Base-by-base conservation (phyloP, 2,113 vertebrate species). In the Coptodon rendalli region DNA sequence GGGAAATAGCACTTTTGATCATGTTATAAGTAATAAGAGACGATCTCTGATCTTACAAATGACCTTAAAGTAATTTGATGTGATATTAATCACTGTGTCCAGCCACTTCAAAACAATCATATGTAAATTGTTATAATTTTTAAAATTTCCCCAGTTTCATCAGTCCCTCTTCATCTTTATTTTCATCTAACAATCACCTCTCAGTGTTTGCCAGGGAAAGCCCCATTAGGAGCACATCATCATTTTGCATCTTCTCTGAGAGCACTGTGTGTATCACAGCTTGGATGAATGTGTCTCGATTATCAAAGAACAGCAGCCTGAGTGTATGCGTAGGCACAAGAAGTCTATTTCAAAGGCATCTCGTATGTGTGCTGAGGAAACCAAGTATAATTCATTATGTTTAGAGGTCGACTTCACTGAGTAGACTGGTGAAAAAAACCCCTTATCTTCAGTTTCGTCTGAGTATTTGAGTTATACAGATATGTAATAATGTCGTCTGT, bases 311-410 rank as follows among this genome's bases (percentile, higher is more conserved):
- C 71, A 78, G 45, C 27, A 78, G 45, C 71, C 40, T 1, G 7
- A 78, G 73, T 78, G 73, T 78, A 0, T 50, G 16, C 27, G 73
- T 78, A 52, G 73, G 45, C 73, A 57, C 79, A 81, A 57, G 22
- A 43, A 27, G 53, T 24, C 53, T 27, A 57, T 57, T 81, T 81
- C 79, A 57, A 81, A 81, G 53, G 79, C 79, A 81, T 5, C 79
- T 57, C 12, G n/a, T 81, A 29, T 57, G 36, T 57, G n/a, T 43
- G 40, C 22, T 19, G 53, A 43, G 79, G 27, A 50, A 45, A 73
- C 68, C 68, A 45, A n/a, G 45, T 31, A 48, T 50, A 78, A 31
- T 78, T 50, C 36, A 57, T 19, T 2, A 57, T 36, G 31, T 40
- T 40, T 27, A 81, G 6, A 57, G 34, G 22, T 40, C 22, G 10